phyloP scores from a whole-genome alignment of 1,140 invertebrate genomes.

The Caenorhabditis inopinata region DNA sequence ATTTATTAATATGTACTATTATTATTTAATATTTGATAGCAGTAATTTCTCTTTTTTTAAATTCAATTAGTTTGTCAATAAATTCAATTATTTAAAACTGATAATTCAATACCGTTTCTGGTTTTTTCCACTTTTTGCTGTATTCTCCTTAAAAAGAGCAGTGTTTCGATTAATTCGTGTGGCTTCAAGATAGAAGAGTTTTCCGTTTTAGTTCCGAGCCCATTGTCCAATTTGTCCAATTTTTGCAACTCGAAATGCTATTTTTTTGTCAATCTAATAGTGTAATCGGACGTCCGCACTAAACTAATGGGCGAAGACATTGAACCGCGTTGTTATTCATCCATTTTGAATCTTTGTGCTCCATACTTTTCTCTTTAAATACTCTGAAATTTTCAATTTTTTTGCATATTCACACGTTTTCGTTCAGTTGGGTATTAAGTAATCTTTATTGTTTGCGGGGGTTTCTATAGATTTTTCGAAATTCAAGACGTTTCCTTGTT shows the following conservation, averaged over 20 bases:
- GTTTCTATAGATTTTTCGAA: too few species aligned
- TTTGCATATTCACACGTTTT: neutral
- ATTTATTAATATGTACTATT: too few species aligned
- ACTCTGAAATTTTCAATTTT: neutral
- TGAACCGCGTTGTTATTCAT: neutral
- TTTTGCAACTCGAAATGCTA: conserved; percentile 7
- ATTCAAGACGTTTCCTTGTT: too few species aligned
- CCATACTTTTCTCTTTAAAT: neutral
- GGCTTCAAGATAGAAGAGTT: neutral
- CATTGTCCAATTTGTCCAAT: conserved; percentile 25
- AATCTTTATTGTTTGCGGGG: too few species aligned
- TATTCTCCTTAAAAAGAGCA: too few species aligned
- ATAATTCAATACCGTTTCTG: too few species aligned
- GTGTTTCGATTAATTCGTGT: neutral
- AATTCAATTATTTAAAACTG: too few species aligned
- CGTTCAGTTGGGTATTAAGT: neutral
- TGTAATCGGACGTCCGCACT: neutral
- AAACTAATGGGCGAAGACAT: neutral
- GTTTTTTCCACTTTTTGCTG: too few species aligned
- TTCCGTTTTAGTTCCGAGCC: neutral
- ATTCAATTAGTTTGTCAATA: too few species aligned
- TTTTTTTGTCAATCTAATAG: neutral
- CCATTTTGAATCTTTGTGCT: neutral
- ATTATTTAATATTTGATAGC: too few species aligned
- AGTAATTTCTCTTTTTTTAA: too few species aligned